Base-by-base conservation (phyloP, 2,888 invertebrate genomes). In the Epinotia brunnichana region DNA sequence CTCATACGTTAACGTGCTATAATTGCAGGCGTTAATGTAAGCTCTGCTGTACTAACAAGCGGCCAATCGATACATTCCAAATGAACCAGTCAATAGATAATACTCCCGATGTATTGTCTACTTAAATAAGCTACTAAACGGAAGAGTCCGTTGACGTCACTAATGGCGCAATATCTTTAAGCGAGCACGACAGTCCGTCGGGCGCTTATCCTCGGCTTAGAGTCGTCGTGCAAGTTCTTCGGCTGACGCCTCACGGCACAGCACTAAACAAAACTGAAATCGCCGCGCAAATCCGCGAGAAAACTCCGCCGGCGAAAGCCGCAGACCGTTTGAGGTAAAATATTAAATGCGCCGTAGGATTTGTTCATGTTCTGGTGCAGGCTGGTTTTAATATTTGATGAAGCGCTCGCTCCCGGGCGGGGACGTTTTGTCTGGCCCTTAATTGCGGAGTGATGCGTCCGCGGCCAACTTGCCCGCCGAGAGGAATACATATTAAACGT, bases 321-420 rank as follows among this genome's bases (percentile, higher is more conserved):
- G 84, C 90, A 90, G 89, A 89, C 88, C 84, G 87, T 88, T 90
- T 89, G 88, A 84, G 86, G 86, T 91, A 85, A 92, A 91, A 92
- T 92, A 92, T 92, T 92, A 90, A 91, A 89, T 85, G 85, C 85
- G 83, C 83, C 83, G 85, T 86, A 83, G 87, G 87, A 90, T 90
- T 90, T 88, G 87, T 85, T 83, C 85, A 78, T 81, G 84, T 82
- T 80, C 84, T 77, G 83, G 81, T 81, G 83, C 84, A 81, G 83
- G 81, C 83, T 77, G 77, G 77, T 78, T 86, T 91, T 88, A 90
- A 91, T 92, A 91, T 88, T 91, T 88, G 85, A 90, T 90, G 86
- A 87, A 86, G 83, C 85, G 83, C 84, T 77, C 79, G 80, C 79
- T 80, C 75, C 78, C 80, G 78, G 83, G 81, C 82, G 84, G 83